Conservation (phyloP, 2,113 vertebrate genomes). For the Microtus montanus region DNA sequence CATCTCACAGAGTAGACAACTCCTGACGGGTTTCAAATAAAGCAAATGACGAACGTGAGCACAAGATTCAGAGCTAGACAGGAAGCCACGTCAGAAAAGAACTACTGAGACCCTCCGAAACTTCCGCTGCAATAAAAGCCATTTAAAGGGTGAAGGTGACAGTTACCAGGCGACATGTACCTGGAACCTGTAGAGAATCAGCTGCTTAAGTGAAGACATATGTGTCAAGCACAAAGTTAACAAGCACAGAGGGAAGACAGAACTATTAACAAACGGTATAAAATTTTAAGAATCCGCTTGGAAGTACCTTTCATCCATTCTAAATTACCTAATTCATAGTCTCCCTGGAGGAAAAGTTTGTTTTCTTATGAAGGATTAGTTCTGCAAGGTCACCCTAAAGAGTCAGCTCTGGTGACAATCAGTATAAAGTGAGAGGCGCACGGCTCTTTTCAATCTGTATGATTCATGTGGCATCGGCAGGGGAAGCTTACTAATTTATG, state of each 20-base stretch:
- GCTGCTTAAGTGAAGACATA: slow-evolving; percentile 64
- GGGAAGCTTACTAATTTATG: slow-evolving; percentile 68
- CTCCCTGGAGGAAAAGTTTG: slow-evolving; percentile 64
- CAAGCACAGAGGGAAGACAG: slow-evolving; percentile 77
- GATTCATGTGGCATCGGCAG: slow-evolving; percentile 59
- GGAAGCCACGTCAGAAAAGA: slow-evolving; percentile 54
- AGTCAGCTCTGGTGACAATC: not conserved
- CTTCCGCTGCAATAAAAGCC: slow-evolving; percentile 61
- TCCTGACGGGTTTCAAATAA: slow-evolving; percentile 8
- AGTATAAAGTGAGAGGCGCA: not conserved
- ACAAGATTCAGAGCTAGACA: slow-evolving; percentile 6
- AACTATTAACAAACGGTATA: slow-evolving; percentile 79
- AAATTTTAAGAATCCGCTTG: slow-evolving; percentile 81
- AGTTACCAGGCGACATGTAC: slow-evolving; percentile 65
- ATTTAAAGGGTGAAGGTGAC: slow-evolving; percentile 80
- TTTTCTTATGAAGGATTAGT: slow-evolving; percentile 65
- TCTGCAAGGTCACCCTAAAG: slow-evolving; percentile 39
- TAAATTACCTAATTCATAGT: slow-evolving; percentile 75
- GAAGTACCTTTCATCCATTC: slow-evolving; percentile 77
- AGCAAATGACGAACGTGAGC: not conserved
- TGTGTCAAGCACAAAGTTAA: slow-evolving; percentile 79
- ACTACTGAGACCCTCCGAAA: slow-evolving; percentile 55
- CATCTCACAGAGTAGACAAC: not conserved
- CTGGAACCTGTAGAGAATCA: slow-evolving; percentile 66
- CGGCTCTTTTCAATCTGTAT: slow-evolving; percentile 23